A percentile compares a stretch with the other conserved stretches of the same genome.
Conservation (phyloP, 1,140 invertebrate species). For the Brachionus koreanus region DNA sequence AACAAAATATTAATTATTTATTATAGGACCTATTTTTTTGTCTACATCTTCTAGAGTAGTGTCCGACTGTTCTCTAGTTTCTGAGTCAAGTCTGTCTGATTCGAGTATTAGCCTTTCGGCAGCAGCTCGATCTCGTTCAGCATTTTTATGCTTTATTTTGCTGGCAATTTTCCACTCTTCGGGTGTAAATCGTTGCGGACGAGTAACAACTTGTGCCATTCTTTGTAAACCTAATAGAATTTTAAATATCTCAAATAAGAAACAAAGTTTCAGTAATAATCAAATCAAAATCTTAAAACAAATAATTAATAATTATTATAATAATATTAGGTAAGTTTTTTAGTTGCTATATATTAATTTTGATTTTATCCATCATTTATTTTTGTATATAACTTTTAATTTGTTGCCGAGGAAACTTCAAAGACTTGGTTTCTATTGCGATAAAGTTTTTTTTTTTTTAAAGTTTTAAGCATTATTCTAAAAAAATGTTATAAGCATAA, state of each 20-base stretch:
- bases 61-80: constrained; percentile 54
- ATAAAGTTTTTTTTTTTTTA: neutral
- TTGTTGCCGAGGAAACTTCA: constrained; percentile 18
- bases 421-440: constrained; percentile 28
- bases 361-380: constrained; percentile 21
- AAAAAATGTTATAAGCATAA: neutral
- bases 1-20: constrained; percentile 56
- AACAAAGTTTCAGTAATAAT: neutral
- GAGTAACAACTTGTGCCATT: constrained; percentile 47
- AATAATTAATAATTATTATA: constrained; percentile 38
- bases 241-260: neutral
- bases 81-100: constrained; percentile 54
- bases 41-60: constrained; percentile 58
- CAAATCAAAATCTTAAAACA: constrained; percentile 4
- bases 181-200: constrained; percentile 55
- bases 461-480: neutral
- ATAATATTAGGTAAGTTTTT: constrained; percentile 36
- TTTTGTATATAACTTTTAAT: constrained; percentile 25
- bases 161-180: constrained; percentile 58
- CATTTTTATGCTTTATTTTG: constrained; percentile 57
- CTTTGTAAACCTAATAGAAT: neutral
- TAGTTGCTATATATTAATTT: constrained; percentile 30
- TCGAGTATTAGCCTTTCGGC: constrained; percentile 57
- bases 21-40: constrained; percentile 58
- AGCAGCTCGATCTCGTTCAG: constrained; percentile 55